Conservation (phyloP, 2,888 invertebrate species). For the Xanthia icteritia region DNA sequence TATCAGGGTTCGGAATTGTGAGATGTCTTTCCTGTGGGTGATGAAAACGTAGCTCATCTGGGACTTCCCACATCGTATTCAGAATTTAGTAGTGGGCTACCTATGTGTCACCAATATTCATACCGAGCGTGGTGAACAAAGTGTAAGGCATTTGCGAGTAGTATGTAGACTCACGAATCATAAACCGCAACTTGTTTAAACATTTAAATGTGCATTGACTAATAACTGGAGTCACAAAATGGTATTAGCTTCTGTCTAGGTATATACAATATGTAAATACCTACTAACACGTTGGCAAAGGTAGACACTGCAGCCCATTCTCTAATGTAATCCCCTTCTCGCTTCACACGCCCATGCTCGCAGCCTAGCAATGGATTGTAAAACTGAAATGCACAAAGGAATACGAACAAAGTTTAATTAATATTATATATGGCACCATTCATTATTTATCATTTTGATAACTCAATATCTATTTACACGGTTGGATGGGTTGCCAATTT, state of each 20-base stretch:
- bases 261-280: neutral
- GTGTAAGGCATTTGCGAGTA: neutral
- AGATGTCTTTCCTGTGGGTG: neutral
- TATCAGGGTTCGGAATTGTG: neutral
- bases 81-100: neutral
- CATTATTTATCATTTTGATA: slow-evolving; percentile 19
- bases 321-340: slow-evolving; percentile 24
- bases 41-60: neutral
- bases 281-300: neutral
- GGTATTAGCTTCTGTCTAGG: neutral
- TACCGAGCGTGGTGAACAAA: neutral
- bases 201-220: neutral
- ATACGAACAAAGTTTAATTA: slow-evolving; percentile 8
- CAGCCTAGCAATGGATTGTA: slow-evolving; percentile 2
- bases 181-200: neutral
- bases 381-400: slow-evolving; percentile 20
- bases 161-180: neutral
- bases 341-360: slow-evolving; percentile 7
- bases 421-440: slow-evolving; percentile 5
- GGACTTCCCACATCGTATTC: neutral
- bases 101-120: neutral
- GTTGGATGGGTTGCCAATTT: neutral
- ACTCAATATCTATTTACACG: slow-evolving; percentile 16
- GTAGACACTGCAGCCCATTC: slow-evolving; percentile 3
- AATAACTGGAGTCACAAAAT: neutral